Conservation (phyloP, 2,797 vertebrate genomes). For the Falco columbarius region DNA sequence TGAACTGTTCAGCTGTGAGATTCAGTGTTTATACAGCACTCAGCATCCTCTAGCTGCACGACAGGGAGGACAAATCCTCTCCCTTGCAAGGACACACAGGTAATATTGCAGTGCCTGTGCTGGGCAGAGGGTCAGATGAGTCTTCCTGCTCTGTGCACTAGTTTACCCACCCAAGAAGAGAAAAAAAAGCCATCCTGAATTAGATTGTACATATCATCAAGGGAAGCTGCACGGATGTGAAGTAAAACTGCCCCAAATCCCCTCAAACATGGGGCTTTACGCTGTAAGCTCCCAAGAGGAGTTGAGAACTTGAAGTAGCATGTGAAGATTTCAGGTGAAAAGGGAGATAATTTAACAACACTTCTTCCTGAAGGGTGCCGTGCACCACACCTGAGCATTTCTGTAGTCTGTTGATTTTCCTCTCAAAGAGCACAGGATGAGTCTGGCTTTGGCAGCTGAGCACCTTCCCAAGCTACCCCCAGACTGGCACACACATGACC, state of each 20-base stretch:
- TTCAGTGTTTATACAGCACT: background rate
- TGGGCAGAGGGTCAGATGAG: background rate
- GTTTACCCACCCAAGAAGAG: background rate
- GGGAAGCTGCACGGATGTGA: background rate
- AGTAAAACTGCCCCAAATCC: background rate
- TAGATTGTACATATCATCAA: background rate
- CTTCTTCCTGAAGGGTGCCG: background rate
- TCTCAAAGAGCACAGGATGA: background rate
- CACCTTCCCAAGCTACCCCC: background rate
- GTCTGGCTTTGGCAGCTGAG: background rate
- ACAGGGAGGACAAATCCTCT: background rate
- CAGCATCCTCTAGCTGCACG: background rate
- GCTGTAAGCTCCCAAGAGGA: background rate
- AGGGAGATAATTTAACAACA: background rate
- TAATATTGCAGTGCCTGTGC: background rate
- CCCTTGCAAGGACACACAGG: background rate
- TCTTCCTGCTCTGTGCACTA: background rate
- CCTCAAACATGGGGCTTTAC: background rate
- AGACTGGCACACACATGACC: background rate
- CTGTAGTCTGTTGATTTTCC: background rate
- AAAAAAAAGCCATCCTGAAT: background rate
- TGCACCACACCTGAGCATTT: background rate
- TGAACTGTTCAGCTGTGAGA: background rate
- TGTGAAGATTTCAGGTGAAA: background rate
- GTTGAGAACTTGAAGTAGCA: background rate